These are phyloP conservation scores for Etheostoma spectabile DNA, from an alignment of 2,113 vertebrate genomes.

Conservation along the genomic window DNA sequence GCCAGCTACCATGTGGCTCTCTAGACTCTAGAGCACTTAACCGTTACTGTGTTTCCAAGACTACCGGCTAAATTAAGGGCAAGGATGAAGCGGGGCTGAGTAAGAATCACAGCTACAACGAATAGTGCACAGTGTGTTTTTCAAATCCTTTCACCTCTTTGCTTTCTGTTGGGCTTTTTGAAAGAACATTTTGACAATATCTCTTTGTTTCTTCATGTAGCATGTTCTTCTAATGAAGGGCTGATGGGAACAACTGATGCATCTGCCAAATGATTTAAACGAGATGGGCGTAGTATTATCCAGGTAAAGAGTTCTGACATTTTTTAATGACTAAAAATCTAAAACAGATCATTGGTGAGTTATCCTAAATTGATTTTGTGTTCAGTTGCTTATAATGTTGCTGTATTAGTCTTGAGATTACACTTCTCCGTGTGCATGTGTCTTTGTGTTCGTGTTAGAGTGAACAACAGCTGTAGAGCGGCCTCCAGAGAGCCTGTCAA, in stretches of 20 bases:
- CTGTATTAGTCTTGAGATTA: background rate
- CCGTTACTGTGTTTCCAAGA: conserved; percentile 65
- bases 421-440: background rate
- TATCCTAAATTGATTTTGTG: background rate
- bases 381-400: background rate
- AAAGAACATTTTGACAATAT: background rate
- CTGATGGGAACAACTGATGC: conserved; percentile 52
- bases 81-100: conserved; percentile 27
- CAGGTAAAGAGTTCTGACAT: conserved; percentile 57
- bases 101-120: conserved; percentile 47
- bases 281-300: conserved; percentile 75
- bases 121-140: conserved; percentile 19
- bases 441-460: conserved; percentile 54
- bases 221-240: conserved; percentile 60
- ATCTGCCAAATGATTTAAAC: conserved; percentile 63
- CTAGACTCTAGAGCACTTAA: conserved; percentile 76
- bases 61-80: conserved; percentile 72
- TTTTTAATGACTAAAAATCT: background rate
- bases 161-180: background rate
- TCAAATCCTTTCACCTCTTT: background rate
- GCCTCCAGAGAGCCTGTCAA: conserved; percentile 45
- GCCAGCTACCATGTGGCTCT: conserved; percentile 69
- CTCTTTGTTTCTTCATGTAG: background rate
- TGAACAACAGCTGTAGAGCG: conserved; percentile 65
- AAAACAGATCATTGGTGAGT: background rate